Evolutionary conservation across 2,113 vertebrate species (phyloP), one percentile per base, ranked within the genome.

Genomic region (Myodes glareolus): DNA sequence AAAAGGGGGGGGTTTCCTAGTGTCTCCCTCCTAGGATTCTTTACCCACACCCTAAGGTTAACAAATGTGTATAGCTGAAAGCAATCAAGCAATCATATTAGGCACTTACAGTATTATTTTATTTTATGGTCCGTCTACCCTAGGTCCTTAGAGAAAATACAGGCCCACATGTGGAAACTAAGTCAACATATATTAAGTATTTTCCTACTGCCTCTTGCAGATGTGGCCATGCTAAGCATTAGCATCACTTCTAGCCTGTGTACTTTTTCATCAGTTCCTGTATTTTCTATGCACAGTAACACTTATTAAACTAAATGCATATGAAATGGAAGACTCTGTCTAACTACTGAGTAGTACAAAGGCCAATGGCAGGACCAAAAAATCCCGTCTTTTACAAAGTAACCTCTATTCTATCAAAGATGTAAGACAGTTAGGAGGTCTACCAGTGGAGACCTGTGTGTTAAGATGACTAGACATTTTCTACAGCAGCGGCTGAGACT

Each of bases 161-260:
- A 93, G 12, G 84, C 21, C 10, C 47, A 81, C 33, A 87, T 82
- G 42, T 97, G 65, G 27, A 92, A 58, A 96, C 58, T 75, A 96
- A 93, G 70, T 84, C 33, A 75, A 88, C 31, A 93, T 36, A 42
- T 78, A 72, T 29, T 47, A 92, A 78, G 33, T 77, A 63, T 14
- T 27, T 84, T 73, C 78, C 78, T 31, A 42, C 25, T 39, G 47
- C 68, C 82, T 19, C 27, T 80, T 94, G 68, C 1, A 82, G 61
- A 29, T 76, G n/a, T 61, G 58, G 85, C 65, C 21, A 67, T 45
- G 61, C 65, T 95, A 67, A 94, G n/a, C 36, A 21, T 29, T 65
- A 61, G 31, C 5, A 58, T 92, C 67, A 88, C 19, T 94, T 90
- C 14, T 21, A 67, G 82, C 16, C 73, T 58, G 87, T 33, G 13